These are phyloP conservation scores for Sarcophaga variegata DNA, from an alignment of 2,888 invertebrate genomes.

Conservation along the genomic window DNA sequence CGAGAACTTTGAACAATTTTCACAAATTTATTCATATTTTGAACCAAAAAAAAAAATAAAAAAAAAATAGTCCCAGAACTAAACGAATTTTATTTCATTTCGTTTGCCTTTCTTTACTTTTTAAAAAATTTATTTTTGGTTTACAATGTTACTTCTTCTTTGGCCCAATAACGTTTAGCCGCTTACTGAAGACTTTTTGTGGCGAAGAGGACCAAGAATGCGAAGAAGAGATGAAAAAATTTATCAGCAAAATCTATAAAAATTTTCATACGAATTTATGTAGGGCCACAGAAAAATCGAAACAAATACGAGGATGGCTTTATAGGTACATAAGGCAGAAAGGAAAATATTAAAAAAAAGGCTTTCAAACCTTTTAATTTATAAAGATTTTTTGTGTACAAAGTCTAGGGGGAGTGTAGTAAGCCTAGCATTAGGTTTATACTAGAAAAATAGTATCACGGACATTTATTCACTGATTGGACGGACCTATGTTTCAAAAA, in stretches of 20 bases:
- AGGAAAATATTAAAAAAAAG: no score
- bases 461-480: no score
- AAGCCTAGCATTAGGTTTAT: no score
- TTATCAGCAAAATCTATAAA: background rate
- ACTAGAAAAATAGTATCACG: no score
- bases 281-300: background rate
- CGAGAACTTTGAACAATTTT: background rate
- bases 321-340: no score
- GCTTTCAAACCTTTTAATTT: no score
- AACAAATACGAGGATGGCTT: background rate
- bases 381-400: no score
- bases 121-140: background rate
- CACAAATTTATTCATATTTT: slow-evolving; percentile 62
- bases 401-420: no score
- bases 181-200: slow-evolving; percentile 11
- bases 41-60: slow-evolving; percentile 13
- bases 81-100: slow-evolving; percentile 11
- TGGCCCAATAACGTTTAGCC: slow-evolving; percentile 32
- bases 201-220: background rate
- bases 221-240: background rate
- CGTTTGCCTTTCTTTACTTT: background rate
- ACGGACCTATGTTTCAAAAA: no score
- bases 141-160: no score
- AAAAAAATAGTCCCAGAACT: slow-evolving; percentile 16
- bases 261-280: no score